Percentiles rank a stretch among this genome's conserved stretches.
Evolutionary conservation across 2,113 vertebrate species (phyloP).

Genomic region (Bufo gargarizans): DNA sequence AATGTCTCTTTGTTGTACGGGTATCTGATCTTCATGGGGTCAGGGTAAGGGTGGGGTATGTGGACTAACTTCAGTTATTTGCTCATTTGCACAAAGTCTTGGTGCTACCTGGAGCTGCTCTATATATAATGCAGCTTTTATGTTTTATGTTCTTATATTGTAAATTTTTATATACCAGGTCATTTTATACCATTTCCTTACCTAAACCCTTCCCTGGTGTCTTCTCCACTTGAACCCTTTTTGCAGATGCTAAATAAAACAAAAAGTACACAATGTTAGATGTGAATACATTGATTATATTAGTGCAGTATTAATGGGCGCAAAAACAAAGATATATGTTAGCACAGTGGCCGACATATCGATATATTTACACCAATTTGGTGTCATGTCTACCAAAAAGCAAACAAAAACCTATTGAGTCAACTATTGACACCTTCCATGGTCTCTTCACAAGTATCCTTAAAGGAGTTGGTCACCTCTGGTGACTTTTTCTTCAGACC

Average conservation of each 20-base stretch:
- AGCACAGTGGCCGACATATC: no score
- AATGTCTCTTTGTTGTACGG: not conserved
- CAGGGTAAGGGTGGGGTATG: not conserved
- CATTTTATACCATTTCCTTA: not conserved
- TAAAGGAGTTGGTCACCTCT: no score
- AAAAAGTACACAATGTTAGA: not conserved
- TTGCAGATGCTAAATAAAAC: not conserved
- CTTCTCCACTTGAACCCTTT: not conserved
- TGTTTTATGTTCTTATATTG: no score
- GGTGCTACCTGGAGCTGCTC: no score
- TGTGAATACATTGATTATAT: not conserved
- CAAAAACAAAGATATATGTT: no score
- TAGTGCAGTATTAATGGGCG: no score
- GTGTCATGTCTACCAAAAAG: no score
- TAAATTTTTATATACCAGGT: not conserved
- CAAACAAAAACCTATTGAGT: not conserved
- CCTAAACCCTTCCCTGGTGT: not conserved
- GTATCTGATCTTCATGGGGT: not conserved
- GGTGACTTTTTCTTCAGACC: no score
- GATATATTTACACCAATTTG: no score
- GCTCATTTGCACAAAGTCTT: not conserved
- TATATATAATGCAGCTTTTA: no score
- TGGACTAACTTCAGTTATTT: not conserved
- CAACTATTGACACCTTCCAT: not conserved
- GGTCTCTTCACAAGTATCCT: not conserved